Conservation (phyloP, 2,888 invertebrate genomes). For the Argynnis bischoffii region DNA sequence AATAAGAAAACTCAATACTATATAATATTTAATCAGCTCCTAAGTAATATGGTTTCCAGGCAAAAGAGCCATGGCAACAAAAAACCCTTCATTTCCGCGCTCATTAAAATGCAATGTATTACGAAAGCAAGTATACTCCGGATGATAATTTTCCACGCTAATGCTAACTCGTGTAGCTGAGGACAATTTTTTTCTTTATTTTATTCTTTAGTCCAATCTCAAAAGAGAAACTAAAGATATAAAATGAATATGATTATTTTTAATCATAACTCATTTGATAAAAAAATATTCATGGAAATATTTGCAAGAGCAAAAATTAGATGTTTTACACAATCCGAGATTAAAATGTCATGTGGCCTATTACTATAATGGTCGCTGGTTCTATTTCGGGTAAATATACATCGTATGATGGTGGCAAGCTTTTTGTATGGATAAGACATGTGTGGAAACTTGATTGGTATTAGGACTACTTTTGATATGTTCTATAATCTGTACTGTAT, state of each 20-base stretch:
- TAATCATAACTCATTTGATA: no score
- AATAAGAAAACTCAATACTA: constrained; percentile 35
- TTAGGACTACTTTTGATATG: no score
- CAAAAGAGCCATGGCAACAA: constrained; percentile 5
- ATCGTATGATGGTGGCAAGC: no score
- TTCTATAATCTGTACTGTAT: no score
- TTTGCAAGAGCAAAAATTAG: no score
- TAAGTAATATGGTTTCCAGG: constrained; percentile 19
- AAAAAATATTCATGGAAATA: no score
- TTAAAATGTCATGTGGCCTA: no score
- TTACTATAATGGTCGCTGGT: no score
- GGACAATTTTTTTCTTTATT: constrained; percentile 18
- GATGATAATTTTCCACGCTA: constrained; percentile 28
- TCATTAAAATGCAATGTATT: constrained; percentile 33
- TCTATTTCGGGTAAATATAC: no score
- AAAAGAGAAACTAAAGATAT: background rate
- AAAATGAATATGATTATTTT: background rate
- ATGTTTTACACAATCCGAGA: no score
- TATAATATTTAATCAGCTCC: constrained; percentile 40
- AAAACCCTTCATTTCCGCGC: constrained; percentile 15
- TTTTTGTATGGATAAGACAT: no score
- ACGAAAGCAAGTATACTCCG: constrained; percentile 23
- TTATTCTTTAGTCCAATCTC: background rate
- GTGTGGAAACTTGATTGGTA: no score
- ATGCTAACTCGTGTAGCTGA: constrained; percentile 28